Conservation (phyloP, 2,113 vertebrate genomes). For the Cromileptes altivelis region DNA sequence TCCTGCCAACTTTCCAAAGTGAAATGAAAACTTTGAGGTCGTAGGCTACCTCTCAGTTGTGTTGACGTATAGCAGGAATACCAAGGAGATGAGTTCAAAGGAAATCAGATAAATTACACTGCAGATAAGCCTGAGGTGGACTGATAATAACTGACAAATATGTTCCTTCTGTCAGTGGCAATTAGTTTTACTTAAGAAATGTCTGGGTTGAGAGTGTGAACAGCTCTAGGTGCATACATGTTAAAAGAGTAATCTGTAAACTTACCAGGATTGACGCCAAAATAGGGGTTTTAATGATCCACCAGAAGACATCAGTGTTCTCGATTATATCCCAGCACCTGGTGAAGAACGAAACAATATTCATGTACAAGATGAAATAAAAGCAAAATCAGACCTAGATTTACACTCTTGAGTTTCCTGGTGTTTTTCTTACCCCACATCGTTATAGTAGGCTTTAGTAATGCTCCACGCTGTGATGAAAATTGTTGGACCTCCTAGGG, state of each 20-base stretch:
- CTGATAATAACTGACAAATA: slow-evolving; percentile 19
- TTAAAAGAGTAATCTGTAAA: slow-evolving; percentile 12
- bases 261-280: slow-evolving; percentile 95
- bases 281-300: slow-evolving; percentile 97
- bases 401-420: background rate
- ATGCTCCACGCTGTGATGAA: slow-evolving; percentile 93
- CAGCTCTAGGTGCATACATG: background rate
- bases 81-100: slow-evolving; percentile 8
- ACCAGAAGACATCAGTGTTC: slow-evolving; percentile 89
- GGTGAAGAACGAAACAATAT: slow-evolving; percentile 19
- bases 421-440: slow-evolving; percentile 88
- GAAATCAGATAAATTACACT: slow-evolving; percentile 1
- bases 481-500: slow-evolving; percentile 89
- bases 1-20: slow-evolving; percentile 14
- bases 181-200: slow-evolving; percentile 9
- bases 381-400: background rate
- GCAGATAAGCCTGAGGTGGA: background rate
- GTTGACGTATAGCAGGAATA: background rate
- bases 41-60: background rate
- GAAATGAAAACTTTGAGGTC: slow-evolving; percentile 25
- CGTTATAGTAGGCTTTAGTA: slow-evolving; percentile 86
- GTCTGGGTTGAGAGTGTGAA: background rate
- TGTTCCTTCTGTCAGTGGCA: background rate
- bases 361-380: slow-evolving; percentile 14
- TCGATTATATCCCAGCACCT: slow-evolving; percentile 96